phyloP scores from a whole-genome alignment of 2,797 vertebrate genomes.

The Choloepus didactylus region DNA sequence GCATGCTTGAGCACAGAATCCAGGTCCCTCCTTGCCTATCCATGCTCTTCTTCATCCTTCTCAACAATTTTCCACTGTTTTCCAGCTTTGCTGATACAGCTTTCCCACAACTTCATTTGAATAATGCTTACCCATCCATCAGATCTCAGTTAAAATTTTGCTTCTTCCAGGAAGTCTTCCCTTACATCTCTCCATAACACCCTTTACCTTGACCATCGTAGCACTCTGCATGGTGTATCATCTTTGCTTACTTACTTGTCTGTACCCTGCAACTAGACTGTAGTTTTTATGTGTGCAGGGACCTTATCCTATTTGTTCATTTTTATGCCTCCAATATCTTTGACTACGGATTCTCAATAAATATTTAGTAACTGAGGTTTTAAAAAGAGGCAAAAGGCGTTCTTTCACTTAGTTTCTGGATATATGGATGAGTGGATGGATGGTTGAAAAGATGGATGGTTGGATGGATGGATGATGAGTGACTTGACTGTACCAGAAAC shows the following conservation, averaged over 20 bases:
- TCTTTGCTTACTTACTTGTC: not conserved
- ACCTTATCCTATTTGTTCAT: not conserved
- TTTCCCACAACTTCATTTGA: not conserved
- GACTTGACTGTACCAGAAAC: not conserved
- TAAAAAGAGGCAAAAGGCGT: not conserved
- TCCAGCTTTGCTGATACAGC: not conserved
- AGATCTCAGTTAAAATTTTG: not conserved
- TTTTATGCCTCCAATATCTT: not conserved
- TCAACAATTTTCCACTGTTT: not conserved
- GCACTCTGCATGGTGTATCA: not conserved
- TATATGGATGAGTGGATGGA: not conserved
- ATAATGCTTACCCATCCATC: not conserved
- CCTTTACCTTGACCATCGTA: not conserved
- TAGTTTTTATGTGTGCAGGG: not conserved
- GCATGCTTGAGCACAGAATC: not conserved
- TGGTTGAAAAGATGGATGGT: not conserved
- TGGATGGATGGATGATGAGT: not conserved
- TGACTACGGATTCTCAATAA: not conserved
- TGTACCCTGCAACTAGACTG: not conserved
- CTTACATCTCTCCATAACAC: not conserved
- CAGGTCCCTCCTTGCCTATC: not conserved
- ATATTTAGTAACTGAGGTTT: not conserved
- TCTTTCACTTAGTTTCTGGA: not conserved
- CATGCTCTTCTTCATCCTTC: not conserved
- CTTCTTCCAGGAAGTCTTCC: not conserved